Evolutionary conservation across 2,797 vertebrate species (phyloP).

Genomic region (Takifugu rubripes): DNA sequence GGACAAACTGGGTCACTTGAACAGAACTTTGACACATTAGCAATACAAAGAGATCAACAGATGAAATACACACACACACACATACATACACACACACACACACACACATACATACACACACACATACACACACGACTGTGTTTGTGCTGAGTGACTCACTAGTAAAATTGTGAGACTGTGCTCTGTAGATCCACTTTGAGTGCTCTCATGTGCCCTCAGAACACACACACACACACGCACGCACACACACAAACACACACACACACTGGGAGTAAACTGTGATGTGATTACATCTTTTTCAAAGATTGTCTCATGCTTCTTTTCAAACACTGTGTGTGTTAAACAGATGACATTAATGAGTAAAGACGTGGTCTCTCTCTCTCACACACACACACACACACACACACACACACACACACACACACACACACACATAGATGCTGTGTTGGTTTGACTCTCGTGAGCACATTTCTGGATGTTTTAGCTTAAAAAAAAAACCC

Average conservation of each 20-base stretch:
- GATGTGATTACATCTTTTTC: slow-evolving; percentile 68
- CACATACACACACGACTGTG: slow-evolving; percentile 25
- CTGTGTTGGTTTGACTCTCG: slow-evolving; percentile 3
- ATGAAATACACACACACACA: slow-evolving; percentile 23
- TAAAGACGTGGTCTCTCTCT: not conserved
- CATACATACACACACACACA: slow-evolving; percentile 15
- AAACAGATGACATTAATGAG: slow-evolving; percentile 18
- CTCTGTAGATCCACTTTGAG: slow-evolving; percentile 65
- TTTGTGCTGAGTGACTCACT: slow-evolving; percentile 71
- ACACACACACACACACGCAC: slow-evolving; percentile 30
- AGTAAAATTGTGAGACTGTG: slow-evolving; percentile 63
- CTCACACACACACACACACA: slow-evolving; percentile 6
- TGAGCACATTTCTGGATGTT: slow-evolving; percentile 27
- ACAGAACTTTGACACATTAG: slow-evolving; percentile 55
- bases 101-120: slow-evolving; percentile 18
- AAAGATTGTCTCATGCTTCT: slow-evolving; percentile 77
- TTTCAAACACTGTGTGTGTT: slow-evolving; percentile 55
- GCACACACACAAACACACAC: slow-evolving; percentile 38
- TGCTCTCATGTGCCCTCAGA: slow-evolving; percentile 61
- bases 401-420: slow-evolving; percentile 1
- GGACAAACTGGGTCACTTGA: slow-evolving; percentile 65
- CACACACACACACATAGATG: slow-evolving; percentile 19
- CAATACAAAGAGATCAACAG: slow-evolving; percentile 42
- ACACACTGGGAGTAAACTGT: slow-evolving; percentile 69
- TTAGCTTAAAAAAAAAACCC: slow-evolving; percentile 17